Evolutionary conservation across 1,140 invertebrate genomes (phyloP).

Genomic region (Dufourea novaeangliae): DNA sequence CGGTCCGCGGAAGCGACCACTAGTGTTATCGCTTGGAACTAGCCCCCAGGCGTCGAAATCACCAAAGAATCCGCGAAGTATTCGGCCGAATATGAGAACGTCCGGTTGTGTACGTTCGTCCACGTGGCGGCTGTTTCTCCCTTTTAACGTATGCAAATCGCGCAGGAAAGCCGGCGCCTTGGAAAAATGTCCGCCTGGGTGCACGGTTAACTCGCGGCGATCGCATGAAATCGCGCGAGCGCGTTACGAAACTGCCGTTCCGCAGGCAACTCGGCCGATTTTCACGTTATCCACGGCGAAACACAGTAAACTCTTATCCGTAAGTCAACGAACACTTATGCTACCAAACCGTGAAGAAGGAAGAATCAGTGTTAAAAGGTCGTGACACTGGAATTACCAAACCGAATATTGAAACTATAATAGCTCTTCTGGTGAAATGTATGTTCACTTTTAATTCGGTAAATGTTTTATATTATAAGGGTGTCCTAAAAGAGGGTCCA

Average conservation of each 20-base stretch:
- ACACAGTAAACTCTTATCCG: slow-evolving; percentile 10
- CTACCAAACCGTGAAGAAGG: too few relatives aligned
- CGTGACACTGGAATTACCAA: too few relatives aligned
- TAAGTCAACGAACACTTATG: too few relatives aligned
- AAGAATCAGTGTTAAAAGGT: slow-evolving; percentile 14
- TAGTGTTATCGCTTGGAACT: too few relatives aligned
- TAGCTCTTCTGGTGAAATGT: background rate
- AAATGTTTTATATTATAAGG: too few relatives aligned
- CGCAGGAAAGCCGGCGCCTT: background rate
- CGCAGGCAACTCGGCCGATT: background rate
- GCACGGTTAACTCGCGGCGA: slow-evolving; percentile 14
- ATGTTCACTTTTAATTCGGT: background rate
- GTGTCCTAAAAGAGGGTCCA: too few relatives aligned
- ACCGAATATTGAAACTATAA: too few relatives aligned
- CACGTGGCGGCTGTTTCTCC: background rate
- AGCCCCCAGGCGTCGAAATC: too few relatives aligned
- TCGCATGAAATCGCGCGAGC: slow-evolving; percentile 4
- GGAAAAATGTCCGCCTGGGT: slow-evolving; percentile 4
- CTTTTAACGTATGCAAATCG: slow-evolving; percentile 3
- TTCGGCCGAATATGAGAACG: background rate
- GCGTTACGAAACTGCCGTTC: slow-evolving; percentile 25
- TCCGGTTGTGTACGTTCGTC: background rate
- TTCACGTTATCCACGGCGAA: slow-evolving; percentile 25
- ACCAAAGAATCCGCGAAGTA: background rate
- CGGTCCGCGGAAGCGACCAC: too few relatives aligned